These are phyloP conservation scores for Trachymyrmex cornetzi DNA, from an alignment of 1,140 invertebrate species.

Conservation along the genomic window DNA sequence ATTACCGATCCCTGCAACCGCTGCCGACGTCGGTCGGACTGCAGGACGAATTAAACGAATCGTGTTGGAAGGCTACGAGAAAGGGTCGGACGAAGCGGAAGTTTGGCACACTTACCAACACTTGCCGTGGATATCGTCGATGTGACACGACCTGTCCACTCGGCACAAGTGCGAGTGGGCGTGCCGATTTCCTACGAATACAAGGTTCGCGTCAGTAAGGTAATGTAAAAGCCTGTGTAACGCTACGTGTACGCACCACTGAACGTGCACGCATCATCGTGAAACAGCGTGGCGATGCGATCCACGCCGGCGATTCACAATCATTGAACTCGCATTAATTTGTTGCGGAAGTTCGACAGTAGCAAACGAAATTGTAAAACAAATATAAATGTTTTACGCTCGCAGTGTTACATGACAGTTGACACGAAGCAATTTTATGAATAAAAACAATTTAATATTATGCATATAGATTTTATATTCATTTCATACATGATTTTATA, in stretches of 20 bases:
- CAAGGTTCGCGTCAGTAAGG: conserved; percentile 31
- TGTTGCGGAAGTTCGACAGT: conserved; percentile 12
- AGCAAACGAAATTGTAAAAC: not conserved
- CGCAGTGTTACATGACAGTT: no score
- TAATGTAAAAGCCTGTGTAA: conserved; percentile 39
- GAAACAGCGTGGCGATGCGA: not conserved
- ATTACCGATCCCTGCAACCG: not conserved
- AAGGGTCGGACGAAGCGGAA: conserved; percentile 68
- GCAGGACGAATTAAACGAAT: conserved; percentile 55
- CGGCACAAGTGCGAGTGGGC: conserved; percentile 59
- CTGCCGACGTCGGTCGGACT: not conserved
- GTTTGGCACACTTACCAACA: conserved; percentile 72
- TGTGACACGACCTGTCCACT: conserved; percentile 58
- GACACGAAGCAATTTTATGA: not conserved
- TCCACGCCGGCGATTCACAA: not conserved
- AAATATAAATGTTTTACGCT: not conserved
- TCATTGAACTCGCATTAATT: conserved; percentile 1
- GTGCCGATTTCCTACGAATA: conserved; percentile 68
- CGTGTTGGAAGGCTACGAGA: conserved; percentile 39
- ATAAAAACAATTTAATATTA: not conserved
- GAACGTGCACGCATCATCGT: conserved; percentile 30
- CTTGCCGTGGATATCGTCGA: conserved; percentile 47
- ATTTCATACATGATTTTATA: no score
- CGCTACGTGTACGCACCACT: conserved; percentile 20
- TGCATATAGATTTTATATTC: not conserved